Evolutionary conservation across 2,113 vertebrate species (phyloP), one percentile per base, ranked within the genome.

Genomic region (Nymphicus hollandicus): DNA sequence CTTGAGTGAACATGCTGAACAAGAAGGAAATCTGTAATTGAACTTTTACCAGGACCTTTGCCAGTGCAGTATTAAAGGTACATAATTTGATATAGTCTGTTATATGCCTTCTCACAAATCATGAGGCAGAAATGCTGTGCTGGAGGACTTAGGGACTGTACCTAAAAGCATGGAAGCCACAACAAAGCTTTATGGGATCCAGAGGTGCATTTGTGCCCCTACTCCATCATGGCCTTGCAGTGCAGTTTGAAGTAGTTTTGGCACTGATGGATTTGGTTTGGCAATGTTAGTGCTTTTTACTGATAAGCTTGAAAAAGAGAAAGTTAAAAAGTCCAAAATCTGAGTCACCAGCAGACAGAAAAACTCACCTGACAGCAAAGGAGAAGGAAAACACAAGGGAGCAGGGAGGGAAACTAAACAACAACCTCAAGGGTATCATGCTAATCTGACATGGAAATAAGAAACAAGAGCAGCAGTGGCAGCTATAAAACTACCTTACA

Each of bases 1-100:
- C 94, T 93, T 91, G 73, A 87, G 78, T 9, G 16, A 94, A 89
- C 76, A 60, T 14, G 71, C 52, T 23, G 74, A 95, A 88, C 81
- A 79, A 86, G 74, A 50, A 68, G 53, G 47, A 64, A 66, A 49
- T 77, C 53, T 81, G 79, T 93, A 93, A 91, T 20, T 86, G 92
- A 86, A 86, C 86, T 81, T 85, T 50, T 66, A 16, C 72, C 63
- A 28, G 76, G 68, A 71, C 86, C 72, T 92, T 88, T 94, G 64
- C 82, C 82, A 52, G 11, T 8, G 60, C 49, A 37, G 64, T 58
- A 58, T 69, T 50, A 74, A 58, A 86, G 69, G 52, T 68, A 50
- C 64, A 39, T 63, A 46, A 81, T 89, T 71, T 46, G 55, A 43
- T 81, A 37, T 2, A 68, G 33, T 20, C 25, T 3, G 49, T 58